Conservation (phyloP, 2,113 vertebrate genomes). For the Burhinus oedicnemus region DNA sequence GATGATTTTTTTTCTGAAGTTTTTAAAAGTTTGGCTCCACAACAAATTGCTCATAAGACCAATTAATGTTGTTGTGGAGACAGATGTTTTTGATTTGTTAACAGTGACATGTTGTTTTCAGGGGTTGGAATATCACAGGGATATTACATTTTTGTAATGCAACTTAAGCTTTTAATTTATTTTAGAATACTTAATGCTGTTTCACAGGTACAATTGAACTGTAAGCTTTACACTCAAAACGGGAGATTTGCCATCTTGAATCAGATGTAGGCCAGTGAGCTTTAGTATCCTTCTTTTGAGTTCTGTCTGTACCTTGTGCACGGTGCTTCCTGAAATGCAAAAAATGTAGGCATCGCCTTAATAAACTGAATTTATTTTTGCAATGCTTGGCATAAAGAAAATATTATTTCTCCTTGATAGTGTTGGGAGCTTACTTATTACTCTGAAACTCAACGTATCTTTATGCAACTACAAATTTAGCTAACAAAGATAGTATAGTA, state of each 20-base stretch:
- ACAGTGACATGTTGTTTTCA: not conserved
- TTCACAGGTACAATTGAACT: not conserved
- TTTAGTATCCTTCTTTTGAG: not conserved
- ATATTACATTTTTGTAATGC: not conserved
- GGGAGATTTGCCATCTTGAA: not conserved
- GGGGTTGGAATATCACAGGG: not conserved
- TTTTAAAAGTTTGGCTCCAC: slow-evolving; percentile 4
- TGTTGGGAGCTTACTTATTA: not conserved
- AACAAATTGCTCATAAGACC: slow-evolving; percentile 16
- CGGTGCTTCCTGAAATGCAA: not conserved
- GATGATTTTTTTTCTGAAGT: not conserved
- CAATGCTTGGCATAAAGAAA: not conserved
- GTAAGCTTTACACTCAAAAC: not conserved
- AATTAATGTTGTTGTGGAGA: slow-evolving; percentile 31
- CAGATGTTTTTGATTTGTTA: slow-evolving; percentile 61
- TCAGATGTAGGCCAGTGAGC: not conserved
- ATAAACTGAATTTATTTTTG: not conserved
- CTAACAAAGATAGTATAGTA: not conserved
- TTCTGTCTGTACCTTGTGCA: not conserved
- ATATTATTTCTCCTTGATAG: not conserved
- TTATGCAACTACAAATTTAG: not conserved
- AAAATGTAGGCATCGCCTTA: not conserved
- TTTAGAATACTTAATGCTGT: not conserved
- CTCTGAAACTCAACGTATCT: not conserved
- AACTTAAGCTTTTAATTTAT: not conserved